Conservation (phyloP, 2,797 vertebrate species). For the Heliangelus exortis region DNA sequence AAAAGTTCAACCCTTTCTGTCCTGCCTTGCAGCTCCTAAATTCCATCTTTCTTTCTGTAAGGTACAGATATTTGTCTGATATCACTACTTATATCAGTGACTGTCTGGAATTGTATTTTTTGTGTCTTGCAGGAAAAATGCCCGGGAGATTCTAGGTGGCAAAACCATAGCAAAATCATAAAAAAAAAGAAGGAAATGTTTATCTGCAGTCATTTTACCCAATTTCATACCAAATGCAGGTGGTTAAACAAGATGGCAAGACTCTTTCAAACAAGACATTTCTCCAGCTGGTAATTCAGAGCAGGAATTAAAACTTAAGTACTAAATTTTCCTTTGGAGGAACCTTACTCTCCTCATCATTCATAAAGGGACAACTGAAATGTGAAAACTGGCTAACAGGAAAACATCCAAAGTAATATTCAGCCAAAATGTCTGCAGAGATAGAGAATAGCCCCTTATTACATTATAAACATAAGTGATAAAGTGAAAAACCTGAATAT, state of each 20-base stretch:
- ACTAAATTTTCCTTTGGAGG: background rate
- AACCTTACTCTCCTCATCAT: background rate
- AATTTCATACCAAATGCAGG: background rate
- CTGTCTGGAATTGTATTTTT: background rate
- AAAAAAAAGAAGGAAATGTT: background rate
- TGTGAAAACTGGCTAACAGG: background rate
- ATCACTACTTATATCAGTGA: too few relatives aligned
- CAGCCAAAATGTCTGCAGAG: background rate
- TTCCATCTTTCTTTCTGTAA: background rate
- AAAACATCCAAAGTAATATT: background rate
- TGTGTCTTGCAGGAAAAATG: background rate
- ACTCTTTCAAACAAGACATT: background rate
- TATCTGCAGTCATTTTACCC: background rate
- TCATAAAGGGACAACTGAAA: background rate
- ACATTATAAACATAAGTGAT: background rate
- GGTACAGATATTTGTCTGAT: too few relatives aligned
- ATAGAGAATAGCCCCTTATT: background rate
- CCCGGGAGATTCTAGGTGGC: background rate
- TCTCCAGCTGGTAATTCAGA: background rate
- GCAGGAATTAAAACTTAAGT: background rate
- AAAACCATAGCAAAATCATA: background rate
- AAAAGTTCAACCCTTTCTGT: background rate
- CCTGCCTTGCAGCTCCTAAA: background rate
- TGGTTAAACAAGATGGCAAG: background rate
- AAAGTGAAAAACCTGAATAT: background rate